A percentile compares a stretch with the other conserved stretches of the same genome.
These are phyloP conservation scores for Trinorchestia longiramus DNA, from an alignment of 1,140 invertebrate species.

Conservation along the genomic window DNA sequence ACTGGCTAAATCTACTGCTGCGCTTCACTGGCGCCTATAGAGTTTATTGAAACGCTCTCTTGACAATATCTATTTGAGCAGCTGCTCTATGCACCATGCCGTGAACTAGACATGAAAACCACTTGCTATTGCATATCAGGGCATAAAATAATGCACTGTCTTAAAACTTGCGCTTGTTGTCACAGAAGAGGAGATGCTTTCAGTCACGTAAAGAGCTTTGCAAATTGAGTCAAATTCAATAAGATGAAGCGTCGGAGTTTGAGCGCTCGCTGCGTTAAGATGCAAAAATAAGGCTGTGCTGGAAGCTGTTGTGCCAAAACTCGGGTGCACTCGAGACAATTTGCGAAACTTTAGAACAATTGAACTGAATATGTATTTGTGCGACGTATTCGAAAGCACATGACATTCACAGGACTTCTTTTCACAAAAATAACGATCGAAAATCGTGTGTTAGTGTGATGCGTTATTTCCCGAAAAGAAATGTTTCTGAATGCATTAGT, in stretches of 20 bases:
- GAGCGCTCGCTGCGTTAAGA: not conserved
- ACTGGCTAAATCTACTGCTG: not conserved
- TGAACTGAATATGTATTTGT: not conserved
- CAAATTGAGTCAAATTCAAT: constrained; percentile 30
- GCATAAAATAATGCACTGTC: constrained; percentile 2
- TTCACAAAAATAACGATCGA: not conserved
- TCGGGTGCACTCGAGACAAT: not conserved
- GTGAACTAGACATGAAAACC: not conserved
- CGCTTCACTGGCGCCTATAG: not conserved
- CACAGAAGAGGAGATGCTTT: not conserved
- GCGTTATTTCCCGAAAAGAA: not conserved
- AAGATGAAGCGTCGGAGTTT: constrained; percentile 14
- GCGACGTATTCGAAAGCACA: not conserved
- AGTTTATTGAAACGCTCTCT: not conserved
- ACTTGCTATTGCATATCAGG: not conserved
- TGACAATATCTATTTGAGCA: not conserved
- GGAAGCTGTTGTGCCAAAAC: not conserved
- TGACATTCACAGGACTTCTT: not conserved
- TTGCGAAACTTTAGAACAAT: not conserved
- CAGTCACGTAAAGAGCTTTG: constrained; percentile 36
- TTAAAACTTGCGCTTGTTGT: constrained; percentile 27
- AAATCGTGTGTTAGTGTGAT: not conserved
- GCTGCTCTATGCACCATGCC: not conserved
- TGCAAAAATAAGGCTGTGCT: not conserved
- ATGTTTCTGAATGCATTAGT: not conserved